Evolutionary conservation across 53 echinoderm and acorn worm genomes (phyloP), one percentile per base, ranked within the genome.

Genomic region (Crossaster papposus): DNA sequence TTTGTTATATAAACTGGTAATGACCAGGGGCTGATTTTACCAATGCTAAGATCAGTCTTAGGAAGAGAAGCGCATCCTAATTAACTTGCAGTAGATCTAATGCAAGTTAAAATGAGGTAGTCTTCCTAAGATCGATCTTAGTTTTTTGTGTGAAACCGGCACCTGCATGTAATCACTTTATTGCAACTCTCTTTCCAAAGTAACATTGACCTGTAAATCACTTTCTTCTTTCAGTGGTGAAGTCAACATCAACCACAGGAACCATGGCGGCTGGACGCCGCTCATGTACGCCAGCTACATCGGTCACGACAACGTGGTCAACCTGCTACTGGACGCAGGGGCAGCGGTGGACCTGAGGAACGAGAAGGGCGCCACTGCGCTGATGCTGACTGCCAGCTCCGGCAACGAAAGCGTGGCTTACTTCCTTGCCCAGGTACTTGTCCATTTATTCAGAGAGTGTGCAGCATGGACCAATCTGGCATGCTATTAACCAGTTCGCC

Each of bases 251-350:
- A 93, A 97, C 79, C 91, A 92, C 54, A 91, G 81, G 54, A 97
- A 97, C 83, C 79, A 80, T 51, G 93, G 96, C 18, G 78, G 90
- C 58, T 99, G 99, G 99, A 96, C 99, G 1, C 90, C 99, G 20
- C 93, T 99, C 36, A 99, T 99, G 99, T 99, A 99, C 89, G 99
- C 99, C 82, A 92, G 94, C 72, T 99, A 99, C 93, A 96, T 99
- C 36, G 96, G 96, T 31, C 99, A 99, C 64, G 96, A 96, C 88
- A 96, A 94, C 81, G 80, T 98, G 15, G 95, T 95, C 65, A 95
- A 93, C 76, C 85, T 96, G 28, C 80, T 99, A 63, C 87, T 96
- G 34, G 99, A 96, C 38, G 94, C 96, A 3, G 93, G 93, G 52
- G 96, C 92, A 5, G 79, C 92, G 70, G 96, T 93, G 9, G 91